Evolutionary conservation across 2,797 vertebrate genomes (phyloP), one percentile per base, ranked within the genome.

Genomic region (Cyclura pinguis): DNA sequence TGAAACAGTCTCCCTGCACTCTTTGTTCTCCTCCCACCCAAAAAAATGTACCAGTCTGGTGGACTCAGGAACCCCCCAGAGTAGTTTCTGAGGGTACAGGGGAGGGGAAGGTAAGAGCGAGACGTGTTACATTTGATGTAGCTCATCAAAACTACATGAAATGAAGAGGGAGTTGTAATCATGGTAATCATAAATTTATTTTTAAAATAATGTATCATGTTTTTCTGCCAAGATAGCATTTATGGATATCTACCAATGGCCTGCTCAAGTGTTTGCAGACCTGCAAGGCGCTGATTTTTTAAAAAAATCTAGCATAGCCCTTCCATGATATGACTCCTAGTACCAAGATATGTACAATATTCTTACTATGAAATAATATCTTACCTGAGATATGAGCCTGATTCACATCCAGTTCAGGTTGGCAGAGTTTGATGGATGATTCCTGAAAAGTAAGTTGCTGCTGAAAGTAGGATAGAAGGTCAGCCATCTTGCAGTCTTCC

Each of bases 331-430:
- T 80, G 86, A 50, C 32, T 35, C 74, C 32, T 32, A n/a, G 20
- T 67, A 57, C 22, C 32, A 67, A 88, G 50, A 55, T 13, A 59
- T 84, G 91, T 78, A 1, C 47, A 84, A n/a, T 74, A 67, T 90
- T 82, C 38, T 16, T 84, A 2, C 50, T 0, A 0, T 85, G 52
- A 69, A 18, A 84, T 20, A 91, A 62, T 83, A 20, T 85, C 94
- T 93, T 96, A 99, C 99, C 98, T 97, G 99, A 99, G 94, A 99
- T 98, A 96, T 99, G 99, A 89, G 97, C 97, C 94, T 98, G 99
- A 94, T 94, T 98, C 94, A 97, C 96, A 92, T 98, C 98, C 20
- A 98, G 93, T 94, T 99, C 98, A 81, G 98, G 98, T 95, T 97
- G 97, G 96, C 99, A 99, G 93, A 99, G 97, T 97, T 99, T 99